Evolutionary conservation across 2,113 vertebrate genomes (phyloP), one percentile per base, ranked within the genome.

Genomic region (Carettochelys insculpta): DNA sequence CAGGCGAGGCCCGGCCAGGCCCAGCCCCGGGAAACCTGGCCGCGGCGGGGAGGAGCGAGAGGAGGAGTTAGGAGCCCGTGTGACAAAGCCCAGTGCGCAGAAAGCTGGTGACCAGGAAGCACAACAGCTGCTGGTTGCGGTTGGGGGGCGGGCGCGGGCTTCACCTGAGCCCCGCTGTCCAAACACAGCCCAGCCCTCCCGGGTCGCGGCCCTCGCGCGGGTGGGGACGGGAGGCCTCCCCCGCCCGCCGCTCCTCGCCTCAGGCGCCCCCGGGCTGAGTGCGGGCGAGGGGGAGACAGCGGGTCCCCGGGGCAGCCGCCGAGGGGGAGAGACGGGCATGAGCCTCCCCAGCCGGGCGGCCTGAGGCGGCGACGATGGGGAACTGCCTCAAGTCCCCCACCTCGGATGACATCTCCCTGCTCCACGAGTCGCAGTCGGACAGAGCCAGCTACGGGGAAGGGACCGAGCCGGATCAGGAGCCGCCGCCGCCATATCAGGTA

Each of bases 401-500:
- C 93, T 99, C 99, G 92, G 99, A 99, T 98, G 99, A 99, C 96
- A 99, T 99, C 95, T 99, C 99, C 92, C 96, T 99, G 97, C 98
- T 99, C 6, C 99, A 99, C 91, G 99, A 99, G 94, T 99, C 99
- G 53, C 99, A 99, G 97, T 99, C 99, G 81, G 99, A 99, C 97
- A 97, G 98, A 93, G 99, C 98, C 90, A 99, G 99, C 97, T 99
- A 98, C 92, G 99, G 98, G 91, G 99, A 99, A 90, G 99, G 98
- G 56, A 97, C 98, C 34, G 99, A 99, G 95, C 98, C 98, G 48
- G 99, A 99, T 94, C 99, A 98, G 97, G 99, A 99, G 97, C 99
- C 99, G 78, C 99, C 99, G 97, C 99, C 99, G 97, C 99, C 99
- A 92, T 99, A 99, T 96, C 98, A 99, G 99, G 99, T 99, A 98